These are phyloP conservation scores for Pararge aegeria DNA, from an alignment of 1,140 invertebrate species.

Conservation along the genomic window DNA sequence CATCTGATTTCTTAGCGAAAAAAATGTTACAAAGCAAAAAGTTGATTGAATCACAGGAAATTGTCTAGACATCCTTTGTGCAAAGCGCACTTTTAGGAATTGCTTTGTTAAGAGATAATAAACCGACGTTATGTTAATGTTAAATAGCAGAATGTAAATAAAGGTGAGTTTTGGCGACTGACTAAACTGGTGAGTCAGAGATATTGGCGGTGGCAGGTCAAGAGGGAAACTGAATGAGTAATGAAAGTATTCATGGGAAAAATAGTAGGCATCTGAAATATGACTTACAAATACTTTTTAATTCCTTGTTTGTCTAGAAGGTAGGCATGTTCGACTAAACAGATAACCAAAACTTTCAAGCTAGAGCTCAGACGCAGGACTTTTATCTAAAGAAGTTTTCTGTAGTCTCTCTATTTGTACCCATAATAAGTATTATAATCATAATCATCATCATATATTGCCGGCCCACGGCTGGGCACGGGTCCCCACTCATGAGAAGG, in stretches of 20 bases:
- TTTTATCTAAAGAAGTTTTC: too few relatives aligned
- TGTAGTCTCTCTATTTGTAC: too few relatives aligned
- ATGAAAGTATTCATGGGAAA: neutral
- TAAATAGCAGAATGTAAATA: neutral
- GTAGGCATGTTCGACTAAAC: too few relatives aligned
- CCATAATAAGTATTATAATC: too few relatives aligned
- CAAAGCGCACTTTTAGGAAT: slow-evolving; percentile 7
- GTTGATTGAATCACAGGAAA: slow-evolving; percentile 14
- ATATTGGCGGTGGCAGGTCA: neutral
- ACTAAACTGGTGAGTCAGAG: neutral
- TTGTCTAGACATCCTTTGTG: slow-evolving; percentile 1
- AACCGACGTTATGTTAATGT: neutral
- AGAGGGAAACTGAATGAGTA: neutral
- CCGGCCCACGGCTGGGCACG: too few relatives aligned
- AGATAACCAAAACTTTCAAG: too few relatives aligned
- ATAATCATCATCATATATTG: too few relatives aligned
- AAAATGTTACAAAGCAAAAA: neutral
- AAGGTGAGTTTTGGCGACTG: neutral
- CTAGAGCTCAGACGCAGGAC: too few relatives aligned
- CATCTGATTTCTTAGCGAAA: neutral
- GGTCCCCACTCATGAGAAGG: too few relatives aligned
- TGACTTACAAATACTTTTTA: too few relatives aligned
- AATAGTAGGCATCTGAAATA: neutral
- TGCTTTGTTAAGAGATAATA: slow-evolving; percentile 3
- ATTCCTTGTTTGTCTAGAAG: too few relatives aligned